Evolutionary conservation across 2,797 vertebrate species (phyloP).

Genomic region (Hybognathus amarus): DNA sequence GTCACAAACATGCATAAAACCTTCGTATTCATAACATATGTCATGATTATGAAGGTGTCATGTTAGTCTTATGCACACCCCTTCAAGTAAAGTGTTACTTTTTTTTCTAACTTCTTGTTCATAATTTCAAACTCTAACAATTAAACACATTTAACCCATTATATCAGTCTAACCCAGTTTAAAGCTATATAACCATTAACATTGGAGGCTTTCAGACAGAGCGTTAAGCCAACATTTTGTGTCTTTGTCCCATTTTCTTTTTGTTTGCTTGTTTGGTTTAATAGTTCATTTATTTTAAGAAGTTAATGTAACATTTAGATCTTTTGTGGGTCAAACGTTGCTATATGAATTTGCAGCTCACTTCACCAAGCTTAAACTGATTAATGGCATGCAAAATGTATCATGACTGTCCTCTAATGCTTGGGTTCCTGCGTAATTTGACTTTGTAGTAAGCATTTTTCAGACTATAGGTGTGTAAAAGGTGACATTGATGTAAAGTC

Average conservation of each 20-base stretch:
- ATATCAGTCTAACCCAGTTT: not conserved
- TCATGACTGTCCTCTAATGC: not conserved
- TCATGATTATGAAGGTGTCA: no score
- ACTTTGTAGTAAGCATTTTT: constrained; percentile 9
- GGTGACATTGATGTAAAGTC: constrained; percentile 37
- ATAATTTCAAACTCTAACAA: not conserved
- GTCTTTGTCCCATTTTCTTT: not conserved
- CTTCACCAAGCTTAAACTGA: not conserved
- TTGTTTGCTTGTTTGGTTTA: not conserved
- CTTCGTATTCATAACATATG: no score
- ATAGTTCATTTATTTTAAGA: not conserved
- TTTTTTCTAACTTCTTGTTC: not conserved
- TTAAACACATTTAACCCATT: not conserved
- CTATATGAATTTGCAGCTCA: not conserved
- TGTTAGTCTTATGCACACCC: no score
- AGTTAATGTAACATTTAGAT: not conserved
- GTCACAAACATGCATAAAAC: no score
- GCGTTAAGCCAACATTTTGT: not conserved
- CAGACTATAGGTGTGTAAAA: not conserved
- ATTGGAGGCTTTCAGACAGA: not conserved
- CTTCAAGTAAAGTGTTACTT: no score
- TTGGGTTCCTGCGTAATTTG: not conserved
- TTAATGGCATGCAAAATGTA: not conserved
- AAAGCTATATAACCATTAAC: not conserved
- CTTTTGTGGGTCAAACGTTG: not conserved